Base-by-base conservation (phyloP, 2,888 invertebrate genomes). In the Nomada fucata region DNA sequence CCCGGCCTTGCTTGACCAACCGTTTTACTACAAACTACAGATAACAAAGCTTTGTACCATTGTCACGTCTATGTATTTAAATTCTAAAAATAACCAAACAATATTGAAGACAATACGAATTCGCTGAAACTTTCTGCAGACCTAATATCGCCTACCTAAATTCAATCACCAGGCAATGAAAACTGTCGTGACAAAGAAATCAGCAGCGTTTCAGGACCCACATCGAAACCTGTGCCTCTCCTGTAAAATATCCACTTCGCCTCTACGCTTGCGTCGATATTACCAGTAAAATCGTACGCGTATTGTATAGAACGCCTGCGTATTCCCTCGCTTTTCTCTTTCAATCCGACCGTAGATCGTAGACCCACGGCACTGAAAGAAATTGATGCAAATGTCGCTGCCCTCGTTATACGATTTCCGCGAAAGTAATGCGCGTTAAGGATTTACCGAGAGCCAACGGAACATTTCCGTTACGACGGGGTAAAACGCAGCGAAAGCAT, bases 361-460 rank as follows among this genome's bases (percentile, higher is more conserved):
- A 1, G 26, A 47, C 26, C 29, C 59, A 47, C n/a, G 7, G 1
- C 36, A 36, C 36, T 2, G 20, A 29, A 29, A 20, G 29, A 23
- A 50, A 29, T 0, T 10, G 20, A 60, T 11, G 11, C 20, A 11
- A 11, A 23, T 42, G 55, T 18, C 18, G 23, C 10, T n/a, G 15
- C 52, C 61, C 67, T 60, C 61, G 53, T 75, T 55, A 23, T 42
- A 10, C 50, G 29, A 15, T 44, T 60, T 73, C 18, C 47, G 13
- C 15, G 67, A 36, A 55, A 75, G 26, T 47, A 2, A 18, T 10
- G 0, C 67, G n/a, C 13, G 50, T 68, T 20, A 78, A 78, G 68
- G 68, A 76, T 78, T 63, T 55, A 76, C 42, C 36, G 42, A 42
- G 26, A n/a, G 9, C 36, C 5, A 20, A 29, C 11, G 3, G 3